These are phyloP conservation scores for Mus spicilegus DNA, from an alignment of 2,113 vertebrate genomes.

Conservation along the genomic window DNA sequence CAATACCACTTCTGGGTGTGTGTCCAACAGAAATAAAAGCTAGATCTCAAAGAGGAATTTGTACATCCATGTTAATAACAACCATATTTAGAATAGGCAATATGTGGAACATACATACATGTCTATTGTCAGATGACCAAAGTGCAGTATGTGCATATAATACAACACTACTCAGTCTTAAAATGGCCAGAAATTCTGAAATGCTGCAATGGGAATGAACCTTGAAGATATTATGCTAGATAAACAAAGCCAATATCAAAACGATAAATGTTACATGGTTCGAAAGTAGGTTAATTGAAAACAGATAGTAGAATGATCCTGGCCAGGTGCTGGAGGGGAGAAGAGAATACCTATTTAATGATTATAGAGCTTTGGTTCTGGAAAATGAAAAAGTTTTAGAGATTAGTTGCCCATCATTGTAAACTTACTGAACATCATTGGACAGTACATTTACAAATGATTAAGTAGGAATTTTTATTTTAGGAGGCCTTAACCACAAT, in stretches of 20 bases:
- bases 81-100: conserved; percentile 7
- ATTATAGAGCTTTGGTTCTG: conserved; percentile 20
- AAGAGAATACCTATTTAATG: background rate
- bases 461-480: background rate
- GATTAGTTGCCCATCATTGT: background rate
- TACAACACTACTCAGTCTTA: conserved; percentile 28
- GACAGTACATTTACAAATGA: background rate
- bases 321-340: background rate
- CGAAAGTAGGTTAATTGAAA: background rate
- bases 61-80: background rate
- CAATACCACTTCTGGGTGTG: background rate
- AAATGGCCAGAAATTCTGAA: conserved; percentile 26
- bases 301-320: background rate
- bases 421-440: conserved; percentile 11
- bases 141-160: background rate
- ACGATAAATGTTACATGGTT: background rate
- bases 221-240: background rate
- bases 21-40: conserved; percentile 31
- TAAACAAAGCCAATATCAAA: conserved; percentile 32
- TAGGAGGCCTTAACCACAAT: background rate
- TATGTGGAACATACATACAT: background rate
- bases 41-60: conserved; percentile 5
- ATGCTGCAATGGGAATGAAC: background rate
- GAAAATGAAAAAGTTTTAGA: conserved; percentile 2
- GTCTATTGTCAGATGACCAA: background rate